These are phyloP conservation scores for Oxystoma pomonae DNA, from an alignment of 2,888 invertebrate species.

Conservation along the genomic window DNA sequence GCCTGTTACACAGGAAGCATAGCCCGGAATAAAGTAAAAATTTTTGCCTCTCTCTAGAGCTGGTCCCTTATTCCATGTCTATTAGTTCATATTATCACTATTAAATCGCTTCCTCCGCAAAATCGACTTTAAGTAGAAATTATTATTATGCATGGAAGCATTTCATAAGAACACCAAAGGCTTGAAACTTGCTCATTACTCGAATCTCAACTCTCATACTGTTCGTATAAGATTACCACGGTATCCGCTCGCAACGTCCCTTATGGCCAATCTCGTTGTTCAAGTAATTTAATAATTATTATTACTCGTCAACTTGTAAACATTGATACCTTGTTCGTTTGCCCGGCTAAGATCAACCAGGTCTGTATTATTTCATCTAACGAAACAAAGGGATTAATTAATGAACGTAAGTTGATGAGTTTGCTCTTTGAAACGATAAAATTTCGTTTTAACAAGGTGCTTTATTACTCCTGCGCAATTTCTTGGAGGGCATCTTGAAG, in stretches of 20 bases:
- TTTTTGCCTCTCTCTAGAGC: no score
- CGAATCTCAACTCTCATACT: not conserved
- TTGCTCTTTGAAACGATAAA: no score
- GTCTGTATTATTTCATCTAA: not conserved
- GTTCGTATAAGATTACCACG: not conserved
- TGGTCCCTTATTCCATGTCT: no score
- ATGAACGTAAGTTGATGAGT: no score
- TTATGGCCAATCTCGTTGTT: not conserved
- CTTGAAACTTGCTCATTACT: not conserved
- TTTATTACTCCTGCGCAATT: slow-evolving; percentile 18
- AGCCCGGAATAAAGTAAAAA: no score
- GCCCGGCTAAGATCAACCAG: not conserved
- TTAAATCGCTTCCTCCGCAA: no score
- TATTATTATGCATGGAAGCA: not conserved
- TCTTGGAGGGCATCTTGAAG: not conserved
- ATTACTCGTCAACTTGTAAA: not conserved
- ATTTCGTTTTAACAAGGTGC: slow-evolving; percentile 17
- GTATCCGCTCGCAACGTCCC: not conserved
- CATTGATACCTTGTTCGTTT: not conserved
- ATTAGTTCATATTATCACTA: no score
- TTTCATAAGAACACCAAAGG: not conserved
- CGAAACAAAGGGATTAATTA: no score
- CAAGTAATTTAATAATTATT: not conserved
- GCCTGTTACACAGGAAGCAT: no score
- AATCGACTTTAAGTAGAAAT: no score